These are phyloP conservation scores for Spondyliosoma cantharus DNA, from an alignment of 2,797 vertebrate genomes.

Conservation along the genomic window DNA sequence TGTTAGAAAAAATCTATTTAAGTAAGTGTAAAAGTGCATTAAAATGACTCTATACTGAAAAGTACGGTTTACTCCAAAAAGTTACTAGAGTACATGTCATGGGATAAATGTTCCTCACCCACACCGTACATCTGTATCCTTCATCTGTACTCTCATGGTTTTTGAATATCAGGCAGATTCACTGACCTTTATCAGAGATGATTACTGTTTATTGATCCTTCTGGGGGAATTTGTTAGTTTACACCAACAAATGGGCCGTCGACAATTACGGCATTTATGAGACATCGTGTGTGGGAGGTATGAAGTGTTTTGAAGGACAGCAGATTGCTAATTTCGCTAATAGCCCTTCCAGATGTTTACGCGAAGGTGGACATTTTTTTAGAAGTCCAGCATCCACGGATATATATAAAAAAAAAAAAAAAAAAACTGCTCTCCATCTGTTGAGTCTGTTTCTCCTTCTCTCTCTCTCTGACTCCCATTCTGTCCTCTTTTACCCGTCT, in stretches of 20 bases:
- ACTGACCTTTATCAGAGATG: constrained; percentile 13
- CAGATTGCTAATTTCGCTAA: constrained; percentile 22
- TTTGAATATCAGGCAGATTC: neutral
- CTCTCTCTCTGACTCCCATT: constrained; percentile 18
- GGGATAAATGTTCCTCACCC: too few species aligned
- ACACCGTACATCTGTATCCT: neutral
- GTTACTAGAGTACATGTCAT: too few species aligned
- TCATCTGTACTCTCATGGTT: neutral
- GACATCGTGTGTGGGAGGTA: constrained; percentile 24
- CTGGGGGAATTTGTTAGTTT: neutral
- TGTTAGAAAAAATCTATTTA: too few species aligned
- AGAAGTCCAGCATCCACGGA: constrained; percentile 14
- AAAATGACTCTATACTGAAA: too few species aligned
- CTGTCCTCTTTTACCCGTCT: constrained; percentile 34
- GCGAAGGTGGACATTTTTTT: neutral
- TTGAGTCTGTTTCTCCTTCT: constrained; percentile 4
- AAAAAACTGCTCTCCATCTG: constrained; percentile 36
- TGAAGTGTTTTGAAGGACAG: constrained; percentile 9
- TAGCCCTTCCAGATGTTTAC: constrained; percentile 23
- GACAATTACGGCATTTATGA: constrained; percentile 22
- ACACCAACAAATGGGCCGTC: constrained; percentile 7
- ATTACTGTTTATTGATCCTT: constrained; percentile 29
- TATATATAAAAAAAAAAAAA: constrained; percentile 40
- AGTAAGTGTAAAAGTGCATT: too few species aligned
- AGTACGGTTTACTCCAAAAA: too few species aligned